These are phyloP conservation scores for Mamestra brassicae DNA, from an alignment of 2,888 invertebrate species.

Conservation along the genomic window DNA sequence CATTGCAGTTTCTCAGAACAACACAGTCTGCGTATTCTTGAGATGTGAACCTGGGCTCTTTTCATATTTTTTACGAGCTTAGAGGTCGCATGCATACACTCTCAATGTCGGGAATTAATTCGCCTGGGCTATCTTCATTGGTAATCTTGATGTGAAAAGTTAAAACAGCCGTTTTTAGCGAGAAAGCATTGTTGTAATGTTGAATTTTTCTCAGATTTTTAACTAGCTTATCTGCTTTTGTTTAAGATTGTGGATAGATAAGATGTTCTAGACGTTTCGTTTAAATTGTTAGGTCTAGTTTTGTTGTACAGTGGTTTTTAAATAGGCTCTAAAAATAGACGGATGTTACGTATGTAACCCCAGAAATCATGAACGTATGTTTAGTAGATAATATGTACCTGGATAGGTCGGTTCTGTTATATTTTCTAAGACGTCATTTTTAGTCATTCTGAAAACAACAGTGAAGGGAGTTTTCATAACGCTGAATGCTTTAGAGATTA, in stretches of 20 bases:
- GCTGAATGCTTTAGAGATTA: not conserved
- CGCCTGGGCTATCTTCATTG: constrained; percentile 69
- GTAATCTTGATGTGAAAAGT: constrained; percentile 68
- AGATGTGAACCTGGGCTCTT: constrained; percentile 64
- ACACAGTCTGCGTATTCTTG: constrained; percentile 53
- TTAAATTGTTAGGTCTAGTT: constrained; percentile 30
- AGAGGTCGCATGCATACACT: constrained; percentile 65
- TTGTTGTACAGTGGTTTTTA: not conserved
- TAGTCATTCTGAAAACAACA: not conserved
- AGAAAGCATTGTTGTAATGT: constrained; percentile 65
- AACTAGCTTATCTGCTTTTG: constrained; percentile 52
- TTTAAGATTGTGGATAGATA: constrained; percentile 47
- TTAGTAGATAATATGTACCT: not conserved
- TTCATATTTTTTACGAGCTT: constrained; percentile 65
- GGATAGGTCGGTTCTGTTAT: not conserved
- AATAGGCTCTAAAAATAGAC: not conserved
- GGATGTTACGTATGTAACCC: not conserved
- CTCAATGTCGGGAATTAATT: constrained; percentile 72
- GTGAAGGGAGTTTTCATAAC: not conserved
- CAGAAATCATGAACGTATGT: constrained; percentile 4
- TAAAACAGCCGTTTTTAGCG: constrained; percentile 67
- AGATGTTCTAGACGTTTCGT: constrained; percentile 25
- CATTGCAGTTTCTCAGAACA: constrained; percentile 66
- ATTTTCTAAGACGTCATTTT: not conserved
- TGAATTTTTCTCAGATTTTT: constrained; percentile 62